phyloP scores from a whole-genome alignment of 2,797 vertebrate species.

The Sebastes diploproa region DNA sequence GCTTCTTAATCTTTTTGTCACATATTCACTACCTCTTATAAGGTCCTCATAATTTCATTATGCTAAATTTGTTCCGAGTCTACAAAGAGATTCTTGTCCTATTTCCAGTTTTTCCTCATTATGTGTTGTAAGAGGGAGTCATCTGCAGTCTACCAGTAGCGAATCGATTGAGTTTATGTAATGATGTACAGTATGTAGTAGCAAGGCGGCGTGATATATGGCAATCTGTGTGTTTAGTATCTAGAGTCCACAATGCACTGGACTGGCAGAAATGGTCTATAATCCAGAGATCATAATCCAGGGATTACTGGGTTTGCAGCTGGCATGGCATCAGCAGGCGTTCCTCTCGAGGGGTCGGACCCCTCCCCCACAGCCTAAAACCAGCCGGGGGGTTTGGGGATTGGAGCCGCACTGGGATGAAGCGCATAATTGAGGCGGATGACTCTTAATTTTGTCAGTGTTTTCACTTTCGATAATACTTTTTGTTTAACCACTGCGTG shows the following conservation, averaged over 20 bases:
- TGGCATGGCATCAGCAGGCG: slow-evolving; percentile 72
- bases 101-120: slow-evolving; percentile 3
- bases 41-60: slow-evolving; percentile 15
- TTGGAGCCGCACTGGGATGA: slow-evolving; percentile 34
- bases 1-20: slow-evolving; percentile 47
- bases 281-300: slow-evolving; percentile 84
- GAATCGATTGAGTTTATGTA: slow-evolving; percentile 3
- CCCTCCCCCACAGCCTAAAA: slow-evolving; percentile 63
- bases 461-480: slow-evolving; percentile 33
- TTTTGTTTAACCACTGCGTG: background rate
- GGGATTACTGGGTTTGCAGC: slow-evolving; percentile 83
- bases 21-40: slow-evolving; percentile 3
- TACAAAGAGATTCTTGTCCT: background rate
- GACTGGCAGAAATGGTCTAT: slow-evolving; percentile 71
- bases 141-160: background rate
- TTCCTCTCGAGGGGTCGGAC: slow-evolving; percentile 51
- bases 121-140: background rate
- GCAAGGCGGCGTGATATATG: slow-evolving; percentile 8
- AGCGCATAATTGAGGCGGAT: background rate
- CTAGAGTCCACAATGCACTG: slow-evolving; percentile 63
- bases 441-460: slow-evolving; percentile 31
- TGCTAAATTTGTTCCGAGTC: background rate
- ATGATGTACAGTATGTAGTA: background rate
- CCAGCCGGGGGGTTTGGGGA: slow-evolving; percentile 41
- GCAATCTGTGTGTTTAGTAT: slow-evolving; percentile 28